These are phyloP conservation scores for Ochotona princeps DNA, from an alignment of 2,113 vertebrate species.

Conservation along the genomic window DNA sequence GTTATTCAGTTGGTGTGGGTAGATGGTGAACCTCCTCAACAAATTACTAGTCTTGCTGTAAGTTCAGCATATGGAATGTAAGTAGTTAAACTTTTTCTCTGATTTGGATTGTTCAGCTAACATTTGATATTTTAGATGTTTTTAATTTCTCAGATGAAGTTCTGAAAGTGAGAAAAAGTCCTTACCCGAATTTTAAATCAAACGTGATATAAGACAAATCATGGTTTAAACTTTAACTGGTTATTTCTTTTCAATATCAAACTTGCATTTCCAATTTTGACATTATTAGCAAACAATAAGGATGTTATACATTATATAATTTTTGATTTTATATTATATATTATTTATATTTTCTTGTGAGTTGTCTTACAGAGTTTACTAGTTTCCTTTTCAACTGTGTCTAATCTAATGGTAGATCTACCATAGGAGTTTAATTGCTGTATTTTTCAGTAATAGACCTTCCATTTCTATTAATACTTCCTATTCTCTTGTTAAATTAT, in stretches of 20 bases:
- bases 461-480: slow-evolving; percentile 13
- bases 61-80: slow-evolving; percentile 99
- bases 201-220: slow-evolving; percentile 40
- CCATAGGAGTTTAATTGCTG: background rate
- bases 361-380: background rate
- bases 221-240: slow-evolving; percentile 13
- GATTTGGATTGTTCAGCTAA: slow-evolving; percentile 36
- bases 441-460: slow-evolving; percentile 10
- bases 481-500: background rate
- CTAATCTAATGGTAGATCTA: background rate
- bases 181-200: background rate
- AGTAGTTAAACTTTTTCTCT: slow-evolving; percentile 83
- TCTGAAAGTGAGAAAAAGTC: slow-evolving; percentile 46
- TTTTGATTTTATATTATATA: slow-evolving; percentile 31
- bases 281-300: background rate
- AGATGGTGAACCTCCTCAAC: slow-evolving; percentile 96
- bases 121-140: slow-evolving; percentile 49
- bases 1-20: slow-evolving; percentile 96
- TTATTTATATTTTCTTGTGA: slow-evolving; percentile 32
- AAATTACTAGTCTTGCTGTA: slow-evolving; percentile 95
- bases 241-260: slow-evolving; percentile 32
- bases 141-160: slow-evolving; percentile 49
- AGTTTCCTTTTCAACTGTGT: background rate
- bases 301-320: background rate
- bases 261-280: slow-evolving; percentile 10